A percentile compares a stretch with the other conserved stretches of the same genome.
These are phyloP conservation scores for Punctoribates punctum DNA, from an alignment of 2,888 invertebrate genomes.

Conservation along the genomic window DNA sequence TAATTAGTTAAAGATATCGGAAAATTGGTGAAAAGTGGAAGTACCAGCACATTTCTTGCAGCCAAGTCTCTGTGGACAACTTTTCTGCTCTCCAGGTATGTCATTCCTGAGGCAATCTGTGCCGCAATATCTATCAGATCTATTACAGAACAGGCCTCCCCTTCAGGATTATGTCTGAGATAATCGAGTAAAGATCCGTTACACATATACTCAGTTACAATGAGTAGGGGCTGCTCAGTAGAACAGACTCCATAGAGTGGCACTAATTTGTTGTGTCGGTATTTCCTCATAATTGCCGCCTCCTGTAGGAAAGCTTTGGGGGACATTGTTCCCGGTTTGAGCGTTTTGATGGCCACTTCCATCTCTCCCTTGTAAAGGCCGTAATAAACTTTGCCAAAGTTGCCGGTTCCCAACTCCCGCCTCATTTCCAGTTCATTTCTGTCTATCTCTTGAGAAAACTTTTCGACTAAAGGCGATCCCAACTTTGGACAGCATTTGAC, in stretches of 20 bases:
- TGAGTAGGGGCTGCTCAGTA: conserved; percentile 83
- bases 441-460: conserved; percentile 68
- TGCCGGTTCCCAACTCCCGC: conserved; percentile 86
- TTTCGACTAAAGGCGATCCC: conserved; percentile 70
- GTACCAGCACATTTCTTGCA: conserved; percentile 86
- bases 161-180: conserved; percentile 81
- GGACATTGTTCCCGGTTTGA: conserved; percentile 94
- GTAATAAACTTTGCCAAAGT: conserved; percentile 94
- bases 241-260: conserved; percentile 87
- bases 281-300: conserved; percentile 97
- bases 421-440: conserved; percentile 78
- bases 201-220: conserved; percentile 87
- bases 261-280: conserved; percentile 87
- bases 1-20: too few species aligned
- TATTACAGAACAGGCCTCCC: conserved; percentile 77
- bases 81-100: conserved; percentile 85
- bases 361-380: conserved; percentile 84
- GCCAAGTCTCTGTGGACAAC: conserved; percentile 74
- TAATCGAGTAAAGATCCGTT: conserved; percentile 90
- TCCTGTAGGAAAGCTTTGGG: conserved; percentile 94
- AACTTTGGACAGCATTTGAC: conserved; percentile 86
- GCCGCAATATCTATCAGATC: conserved; percentile 92
- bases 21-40: too few species aligned
- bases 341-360: conserved; percentile 94
- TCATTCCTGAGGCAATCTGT: conserved; percentile 82